Evolutionary conservation across 2,797 vertebrate genomes (phyloP), one percentile per base, ranked within the genome.

Genomic region (Cichlasoma orientale): DNA sequence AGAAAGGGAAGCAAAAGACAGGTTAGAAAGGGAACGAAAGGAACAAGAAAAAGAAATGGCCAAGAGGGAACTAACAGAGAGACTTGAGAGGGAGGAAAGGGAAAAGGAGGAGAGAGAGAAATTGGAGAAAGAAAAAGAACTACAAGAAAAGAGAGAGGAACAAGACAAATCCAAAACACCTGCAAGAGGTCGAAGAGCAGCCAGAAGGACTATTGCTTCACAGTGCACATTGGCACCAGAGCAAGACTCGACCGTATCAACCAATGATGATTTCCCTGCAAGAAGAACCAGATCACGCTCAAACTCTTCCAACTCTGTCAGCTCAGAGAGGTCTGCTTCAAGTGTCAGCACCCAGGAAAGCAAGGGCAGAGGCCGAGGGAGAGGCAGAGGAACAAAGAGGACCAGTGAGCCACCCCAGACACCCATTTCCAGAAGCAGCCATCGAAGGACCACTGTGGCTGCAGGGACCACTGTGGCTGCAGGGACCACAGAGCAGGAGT

Each of bases 281-380:
- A 92, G 86, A 33, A 93, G 89, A 77, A 90, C 94, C 69, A 92
- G 94, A 11, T 95, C 94, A 54, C 93, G 92, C 61, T 95, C 94
- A 58, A 93, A 91, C 79, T 96, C 95, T 0, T 93, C 93, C 63
- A 93, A 91, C 84, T 94, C 94, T 0, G 82, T 95, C 52, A 89
- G 89, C 82, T 96, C 95, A 0, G 94, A 95, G 82, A 91, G 53
- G 71, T 95, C 95, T 3, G 56, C 79, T 9, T 87, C 91, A 10
- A 87, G 82, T 19, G 19, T 82, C 10, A 70, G 12, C 27, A 54
- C 77, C 21, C 85, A 52, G 82, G 80, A 36, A 23, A 87, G 57
- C 70, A 75, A 77, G n/a, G 91, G 88, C 3, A 78, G 90, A 58
- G 89, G 90, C 1, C 9, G 74, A 75, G 89, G 85, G 11, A 79